Evolutionary conservation across 2,888 invertebrate species (phyloP), one percentile per base, ranked within the genome.

Genomic region (Nomada ferruginata): DNA sequence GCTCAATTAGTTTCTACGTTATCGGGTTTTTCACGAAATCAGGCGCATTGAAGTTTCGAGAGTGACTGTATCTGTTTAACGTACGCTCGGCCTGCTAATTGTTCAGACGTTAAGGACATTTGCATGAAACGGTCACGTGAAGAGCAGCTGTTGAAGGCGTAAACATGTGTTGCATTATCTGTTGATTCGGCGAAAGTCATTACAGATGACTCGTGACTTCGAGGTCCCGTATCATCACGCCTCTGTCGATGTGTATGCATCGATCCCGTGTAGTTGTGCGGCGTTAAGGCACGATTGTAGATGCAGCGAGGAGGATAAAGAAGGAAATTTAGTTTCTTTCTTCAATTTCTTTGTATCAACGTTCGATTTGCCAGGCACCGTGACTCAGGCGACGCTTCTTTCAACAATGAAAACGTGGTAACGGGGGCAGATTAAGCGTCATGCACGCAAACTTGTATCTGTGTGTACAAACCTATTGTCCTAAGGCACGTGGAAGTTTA

Each of bases 141-240:
- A 68, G 66, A 86, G 72, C 84, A 81, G 74, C 81, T 85, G 84
- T 77, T 47, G 63, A 73, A 73, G 60, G 50, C 50, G 78, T 76
- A 83, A 87, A 84, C 81, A 85, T 71, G 71, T 68, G 79, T 26
- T 57, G 66, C 74, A 57, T 53, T 87, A 87, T 87, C 79, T 83
- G 84, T 84, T 79, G 84, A 85, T 82, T 85, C 77, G 81, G 66
- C 65, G 82, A 85, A 87, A 84, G 72, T 84, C 74, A 80, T 85
- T 79, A 79, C 60, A 65, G 55, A 69, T 36, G 70, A 57, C 65
- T 57, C 64, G 57, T 53, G 69, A 71, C 50, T 55, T n/a, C 52
- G 59, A n/a, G 71, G 63, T 76, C 76, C 64, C 23, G 47, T 72
- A 68, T 79, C 83, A 77, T 77, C 79, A 57, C 26, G 23, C n/a